phyloP scores from a whole-genome alignment of 2,113 vertebrate genomes.

The Pleuronectes platessa region DNA sequence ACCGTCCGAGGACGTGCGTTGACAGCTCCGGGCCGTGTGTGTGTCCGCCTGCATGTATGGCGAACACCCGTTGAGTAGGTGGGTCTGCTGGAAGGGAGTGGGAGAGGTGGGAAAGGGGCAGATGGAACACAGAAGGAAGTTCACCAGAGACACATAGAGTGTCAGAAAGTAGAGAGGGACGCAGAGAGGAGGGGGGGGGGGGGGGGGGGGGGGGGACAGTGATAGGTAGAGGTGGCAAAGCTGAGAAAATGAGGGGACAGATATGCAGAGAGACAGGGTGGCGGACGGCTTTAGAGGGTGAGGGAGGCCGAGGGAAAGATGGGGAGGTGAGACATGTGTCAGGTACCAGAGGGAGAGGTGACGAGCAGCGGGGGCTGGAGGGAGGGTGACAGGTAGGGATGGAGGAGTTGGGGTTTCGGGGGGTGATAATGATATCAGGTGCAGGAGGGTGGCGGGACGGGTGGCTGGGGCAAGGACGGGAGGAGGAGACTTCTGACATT shows the following conservation, averaged over 20 bases:
- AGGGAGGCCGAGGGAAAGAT: constrained; percentile 16
- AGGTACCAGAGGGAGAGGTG: constrained; percentile 62
- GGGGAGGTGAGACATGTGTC: constrained; percentile 59
- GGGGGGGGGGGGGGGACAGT: constrained; percentile 19
- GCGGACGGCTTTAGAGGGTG: constrained; percentile 10
- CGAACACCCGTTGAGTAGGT: constrained; percentile 88
- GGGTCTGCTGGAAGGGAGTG: constrained; percentile 85
- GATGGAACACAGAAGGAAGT: constrained; percentile 91
- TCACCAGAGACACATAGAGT: constrained; percentile 81
- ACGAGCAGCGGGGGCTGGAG: constrained; percentile 51
- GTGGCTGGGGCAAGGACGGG: constrained; percentile 29
- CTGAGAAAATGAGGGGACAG: constrained; percentile 25
- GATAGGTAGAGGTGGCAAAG: constrained; percentile 38
- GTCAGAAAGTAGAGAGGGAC: constrained; percentile 84
- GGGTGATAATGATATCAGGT: constrained; percentile 69
- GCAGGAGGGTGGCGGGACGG: constrained; percentile 33
- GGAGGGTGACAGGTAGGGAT: constrained; percentile 55
- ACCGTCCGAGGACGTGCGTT: constrained; percentile 57
- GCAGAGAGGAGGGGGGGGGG: constrained; percentile 55
- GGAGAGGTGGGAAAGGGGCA: constrained; percentile 88
- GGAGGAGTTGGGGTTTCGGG: constrained; percentile 32
- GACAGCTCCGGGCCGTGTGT: constrained; percentile 70
- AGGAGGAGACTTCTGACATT: constrained; percentile 62
- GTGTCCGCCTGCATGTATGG: constrained; percentile 72
- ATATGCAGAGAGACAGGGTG: constrained; percentile 32